Percentiles rank a stretch among this genome's conserved stretches.
Evolutionary conservation across 2,888 invertebrate species (phyloP).

Genomic region (Drosophila siamana): DNA sequence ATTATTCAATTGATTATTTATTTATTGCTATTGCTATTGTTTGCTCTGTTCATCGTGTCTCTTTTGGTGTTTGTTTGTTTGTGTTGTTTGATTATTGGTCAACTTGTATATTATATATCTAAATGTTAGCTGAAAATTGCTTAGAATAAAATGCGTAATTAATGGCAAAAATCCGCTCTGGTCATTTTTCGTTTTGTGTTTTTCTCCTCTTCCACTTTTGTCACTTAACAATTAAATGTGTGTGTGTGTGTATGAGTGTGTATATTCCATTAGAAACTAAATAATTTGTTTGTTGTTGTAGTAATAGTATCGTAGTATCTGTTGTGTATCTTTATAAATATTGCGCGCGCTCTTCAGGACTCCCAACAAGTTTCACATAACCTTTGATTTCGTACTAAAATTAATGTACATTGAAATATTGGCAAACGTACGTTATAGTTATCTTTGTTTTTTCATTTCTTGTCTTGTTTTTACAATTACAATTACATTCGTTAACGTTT

Average conservation of each 20-base stretch:
- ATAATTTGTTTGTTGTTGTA: slow-evolving; percentile 60
- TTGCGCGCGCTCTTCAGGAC: slow-evolving; percentile 58
- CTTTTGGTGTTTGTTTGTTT: slow-evolving; percentile 58
- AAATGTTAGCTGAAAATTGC: slow-evolving; percentile 60
- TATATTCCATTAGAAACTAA: slow-evolving; percentile 66
- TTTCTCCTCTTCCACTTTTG: slow-evolving; percentile 24
- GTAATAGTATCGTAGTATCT: slow-evolving; percentile 21
- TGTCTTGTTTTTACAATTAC: slow-evolving; percentile 33
- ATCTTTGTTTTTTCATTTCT: neutral
- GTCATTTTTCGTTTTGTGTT: slow-evolving; percentile 48
- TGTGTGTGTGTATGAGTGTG: slow-evolving; percentile 22
- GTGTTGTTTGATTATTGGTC: slow-evolving; percentile 33
- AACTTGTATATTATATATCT: slow-evolving; percentile 36
- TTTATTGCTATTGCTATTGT: slow-evolving; percentile 37
- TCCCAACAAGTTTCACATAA: slow-evolving; percentile 61
- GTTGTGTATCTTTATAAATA: slow-evolving; percentile 50
- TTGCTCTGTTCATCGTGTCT: slow-evolving; percentile 46
- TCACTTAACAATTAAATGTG: slow-evolving; percentile 45
- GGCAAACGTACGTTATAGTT: slow-evolving; percentile 51
- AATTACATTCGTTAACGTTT: slow-evolving; percentile 24
- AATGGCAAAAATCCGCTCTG: slow-evolving; percentile 74
- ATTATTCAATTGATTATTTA: slow-evolving; percentile 2
- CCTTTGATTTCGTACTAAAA: slow-evolving; percentile 61
- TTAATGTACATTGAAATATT: slow-evolving; percentile 68
- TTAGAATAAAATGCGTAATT: slow-evolving; percentile 75